Evolutionary conservation across 2,888 invertebrate genomes (phyloP).

Genomic region (Eulithis testata): DNA sequence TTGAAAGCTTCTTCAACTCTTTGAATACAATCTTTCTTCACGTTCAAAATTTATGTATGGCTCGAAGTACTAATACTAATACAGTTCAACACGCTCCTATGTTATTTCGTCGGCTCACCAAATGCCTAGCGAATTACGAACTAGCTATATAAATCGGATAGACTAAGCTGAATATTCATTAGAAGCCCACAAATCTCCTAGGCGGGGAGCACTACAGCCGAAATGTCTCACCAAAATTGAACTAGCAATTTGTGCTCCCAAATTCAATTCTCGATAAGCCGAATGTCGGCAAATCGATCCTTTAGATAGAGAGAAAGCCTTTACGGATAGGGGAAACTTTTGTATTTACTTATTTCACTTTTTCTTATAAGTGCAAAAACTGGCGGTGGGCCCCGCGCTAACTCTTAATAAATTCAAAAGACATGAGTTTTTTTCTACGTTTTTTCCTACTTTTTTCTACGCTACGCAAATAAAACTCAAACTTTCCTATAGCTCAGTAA

Average conservation of each 20-base stretch:
- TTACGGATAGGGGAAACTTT: conserved; percentile 29
- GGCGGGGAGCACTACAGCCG: conserved; percentile 17
- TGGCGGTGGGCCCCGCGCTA: conserved; percentile 29
- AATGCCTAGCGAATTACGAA: conserved; percentile 9
- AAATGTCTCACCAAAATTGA: conserved; percentile 29
- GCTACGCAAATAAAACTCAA: conserved; percentile 25
- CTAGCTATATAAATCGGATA: conserved; percentile 23
- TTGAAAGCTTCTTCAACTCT: too few species aligned
- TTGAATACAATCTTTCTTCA: too few species aligned
- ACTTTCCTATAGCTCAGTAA: conserved; percentile 37
- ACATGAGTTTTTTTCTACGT: conserved; percentile 26
- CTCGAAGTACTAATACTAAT: too few species aligned
- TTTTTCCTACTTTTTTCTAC: conserved; percentile 4
- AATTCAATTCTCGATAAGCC: conserved; percentile 36
- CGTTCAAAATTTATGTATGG: too few species aligned
- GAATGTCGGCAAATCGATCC: conserved; percentile 38
- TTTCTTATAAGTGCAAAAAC: conserved; percentile 38
- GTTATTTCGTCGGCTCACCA: conserved; percentile 12
- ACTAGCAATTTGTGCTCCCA: conserved; percentile 32
- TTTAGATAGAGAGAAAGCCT: conserved; percentile 22
- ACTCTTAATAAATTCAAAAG: conserved; percentile 31
- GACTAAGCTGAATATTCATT: conserved; percentile 35
- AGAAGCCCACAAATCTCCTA: conserved; percentile 30
- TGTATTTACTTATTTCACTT: conserved; percentile 38
- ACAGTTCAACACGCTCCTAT: not conserved